These are phyloP conservation scores for Lithophane ornitopus DNA, from an alignment of 2,888 invertebrate species.

Conservation along the genomic window DNA sequence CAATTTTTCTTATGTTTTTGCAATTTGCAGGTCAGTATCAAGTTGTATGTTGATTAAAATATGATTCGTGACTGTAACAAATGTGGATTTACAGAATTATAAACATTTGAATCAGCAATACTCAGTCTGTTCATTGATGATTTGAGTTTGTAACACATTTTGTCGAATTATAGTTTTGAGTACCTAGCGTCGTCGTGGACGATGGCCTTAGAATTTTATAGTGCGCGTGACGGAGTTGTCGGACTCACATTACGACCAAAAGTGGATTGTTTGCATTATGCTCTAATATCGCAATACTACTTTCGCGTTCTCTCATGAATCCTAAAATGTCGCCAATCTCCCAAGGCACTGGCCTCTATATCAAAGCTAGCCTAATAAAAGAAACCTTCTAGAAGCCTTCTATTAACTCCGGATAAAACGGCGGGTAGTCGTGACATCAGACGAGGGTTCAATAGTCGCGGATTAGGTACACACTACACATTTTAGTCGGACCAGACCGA, in stretches of 20 bases:
- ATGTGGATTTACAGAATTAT: no score
- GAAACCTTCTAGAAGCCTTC: slow-evolving; percentile 20
- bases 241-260: no score
- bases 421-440: slow-evolving; percentile 22
- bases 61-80: no score
- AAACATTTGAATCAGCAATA: no score
- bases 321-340: background rate
- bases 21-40: no score
- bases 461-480: slow-evolving; percentile 30
- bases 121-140: no score
- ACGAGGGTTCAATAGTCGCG: slow-evolving; percentile 41
- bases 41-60: no score
- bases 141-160: background rate
- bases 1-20: no score
- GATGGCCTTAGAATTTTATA: background rate
- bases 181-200: background rate
- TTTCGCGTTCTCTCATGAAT: background rate
- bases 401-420: slow-evolving; percentile 26
- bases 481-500: slow-evolving; percentile 20
- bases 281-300: background rate
- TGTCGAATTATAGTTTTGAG: no score
- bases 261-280: background rate
- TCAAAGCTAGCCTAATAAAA: slow-evolving; percentile 18
- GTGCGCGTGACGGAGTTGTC: no score
- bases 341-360: slow-evolving; percentile 16